Conservation (phyloP, 2,797 vertebrate species). For the Aulostomus chinensis region DNA sequence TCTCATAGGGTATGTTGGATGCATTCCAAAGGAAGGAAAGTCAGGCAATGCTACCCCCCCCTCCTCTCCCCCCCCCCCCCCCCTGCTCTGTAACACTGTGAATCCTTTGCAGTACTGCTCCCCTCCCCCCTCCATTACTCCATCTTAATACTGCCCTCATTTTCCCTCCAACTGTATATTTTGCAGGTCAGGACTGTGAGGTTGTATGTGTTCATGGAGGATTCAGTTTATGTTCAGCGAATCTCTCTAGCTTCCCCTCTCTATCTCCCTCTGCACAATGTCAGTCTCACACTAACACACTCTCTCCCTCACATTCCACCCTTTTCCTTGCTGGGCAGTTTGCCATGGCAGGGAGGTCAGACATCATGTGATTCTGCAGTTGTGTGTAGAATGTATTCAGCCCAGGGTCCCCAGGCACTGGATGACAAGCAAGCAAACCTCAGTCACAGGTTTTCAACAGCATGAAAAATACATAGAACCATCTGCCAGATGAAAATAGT, state of each 20-base stretch:
- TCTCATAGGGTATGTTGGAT: conserved; percentile 66
- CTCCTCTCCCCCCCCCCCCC: neutral
- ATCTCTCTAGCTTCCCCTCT: conserved; percentile 15
- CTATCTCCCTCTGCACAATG: conserved; percentile 30
- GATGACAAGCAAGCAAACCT: conserved; percentile 75
- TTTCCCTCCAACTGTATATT: conserved; percentile 52
- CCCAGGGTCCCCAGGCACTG: conserved; percentile 65
- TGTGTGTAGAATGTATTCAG: conserved; percentile 79
- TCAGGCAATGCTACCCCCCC: conserved; percentile 49
- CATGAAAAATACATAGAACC: conserved; percentile 76
- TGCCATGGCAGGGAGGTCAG: conserved; percentile 80
- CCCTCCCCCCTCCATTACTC: conserved; percentile 24
- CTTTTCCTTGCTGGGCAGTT: conserved; percentile 72
- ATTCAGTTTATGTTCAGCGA: conserved; percentile 61
- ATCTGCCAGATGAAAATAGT: conserved; percentile 67
- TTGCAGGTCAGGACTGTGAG: conserved; percentile 66
- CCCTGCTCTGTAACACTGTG: conserved; percentile 39
- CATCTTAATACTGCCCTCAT: conserved; percentile 31
- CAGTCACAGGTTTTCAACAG: conserved; percentile 72
- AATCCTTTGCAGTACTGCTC: conserved; percentile 42
- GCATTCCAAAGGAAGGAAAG: conserved; percentile 69
- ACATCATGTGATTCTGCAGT: conserved; percentile 79
- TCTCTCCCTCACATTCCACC: conserved; percentile 61
- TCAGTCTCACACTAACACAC: conserved; percentile 40
- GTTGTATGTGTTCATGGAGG: conserved; percentile 43